phyloP scores from a whole-genome alignment of 2,113 vertebrate genomes.

The Tautogolabrus adspersus region DNA sequence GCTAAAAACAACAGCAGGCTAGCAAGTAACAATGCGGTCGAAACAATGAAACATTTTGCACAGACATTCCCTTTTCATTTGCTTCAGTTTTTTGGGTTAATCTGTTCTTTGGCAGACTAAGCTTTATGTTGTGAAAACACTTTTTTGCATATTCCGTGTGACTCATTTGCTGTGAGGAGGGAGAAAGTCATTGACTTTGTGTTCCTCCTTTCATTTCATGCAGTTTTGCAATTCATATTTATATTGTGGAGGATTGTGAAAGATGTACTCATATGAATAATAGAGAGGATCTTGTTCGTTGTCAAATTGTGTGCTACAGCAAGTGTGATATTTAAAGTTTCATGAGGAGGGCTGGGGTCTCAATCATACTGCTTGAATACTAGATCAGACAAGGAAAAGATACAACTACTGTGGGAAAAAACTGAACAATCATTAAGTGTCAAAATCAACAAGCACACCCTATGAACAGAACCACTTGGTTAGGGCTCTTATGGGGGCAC shows the following conservation, averaged over 20 bases:
- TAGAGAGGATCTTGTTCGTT: slow-evolving; percentile 33
- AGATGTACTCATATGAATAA: slow-evolving; percentile 8
- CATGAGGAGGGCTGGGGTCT: slow-evolving; percentile 27
- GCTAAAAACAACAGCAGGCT: slow-evolving; percentile 7
- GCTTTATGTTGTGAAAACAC: slow-evolving; percentile 36
- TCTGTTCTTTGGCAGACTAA: slow-evolving; percentile 8
- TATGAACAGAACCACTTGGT: slow-evolving; percentile 52
- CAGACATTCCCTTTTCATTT: not conserved
- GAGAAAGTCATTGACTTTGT: slow-evolving; percentile 1
- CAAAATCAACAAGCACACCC: slow-evolving; percentile 62
- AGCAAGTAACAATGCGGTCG: not conserved
- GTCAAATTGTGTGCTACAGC: slow-evolving; percentile 40
- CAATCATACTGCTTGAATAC: slow-evolving; percentile 49
- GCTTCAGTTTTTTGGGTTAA: slow-evolving; percentile 29
- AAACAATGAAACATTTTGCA: slow-evolving; percentile 2
- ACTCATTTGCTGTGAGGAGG: slow-evolving; percentile 1
- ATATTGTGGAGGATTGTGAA: slow-evolving; percentile 20
- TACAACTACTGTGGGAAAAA: slow-evolving; percentile 49
- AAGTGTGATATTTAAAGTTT: slow-evolving; percentile 58
- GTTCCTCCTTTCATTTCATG: slow-evolving; percentile 32
- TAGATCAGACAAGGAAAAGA: slow-evolving; percentile 59
- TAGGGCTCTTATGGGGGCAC: slow-evolving; percentile 37
- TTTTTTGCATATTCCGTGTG: slow-evolving; percentile 7
- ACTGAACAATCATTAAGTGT: slow-evolving; percentile 43
- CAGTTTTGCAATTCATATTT: slow-evolving; percentile 34